A percentile compares a stretch with the other conserved stretches of the same genome.
Evolutionary conservation across 2,888 invertebrate species (phyloP).

Genomic region (Acanthosoma haemorrhoidale): DNA sequence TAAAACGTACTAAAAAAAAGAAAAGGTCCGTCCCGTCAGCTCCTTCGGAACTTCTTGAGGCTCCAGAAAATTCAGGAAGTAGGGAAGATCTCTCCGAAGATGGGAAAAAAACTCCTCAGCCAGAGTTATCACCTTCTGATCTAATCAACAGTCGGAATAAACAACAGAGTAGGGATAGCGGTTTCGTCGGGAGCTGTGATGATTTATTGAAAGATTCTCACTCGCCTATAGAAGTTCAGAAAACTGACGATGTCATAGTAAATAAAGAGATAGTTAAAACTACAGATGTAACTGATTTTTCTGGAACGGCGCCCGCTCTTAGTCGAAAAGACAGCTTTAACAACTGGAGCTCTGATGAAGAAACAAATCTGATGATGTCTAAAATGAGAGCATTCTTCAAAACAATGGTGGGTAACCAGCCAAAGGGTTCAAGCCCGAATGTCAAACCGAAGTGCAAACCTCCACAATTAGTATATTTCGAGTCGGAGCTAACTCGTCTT

Average conservation of each 20-base stretch:
- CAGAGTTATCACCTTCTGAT: constrained; percentile 50
- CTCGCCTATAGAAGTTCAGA: constrained; percentile 19
- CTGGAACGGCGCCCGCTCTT: constrained; percentile 52
- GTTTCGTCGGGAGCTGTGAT: constrained; percentile 83
- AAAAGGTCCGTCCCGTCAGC: constrained; percentile 49
- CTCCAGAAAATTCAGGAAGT: constrained; percentile 36
- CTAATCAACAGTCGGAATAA: constrained; percentile 54
- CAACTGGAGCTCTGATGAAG: constrained; percentile 90
- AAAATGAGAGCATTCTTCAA: constrained; percentile 91
- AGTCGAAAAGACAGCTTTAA: constrained; percentile 85
- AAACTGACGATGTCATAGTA: constrained; percentile 27
- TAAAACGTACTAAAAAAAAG: constrained; percentile 76
- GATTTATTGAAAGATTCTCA: constrained; percentile 64
- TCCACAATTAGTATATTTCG: constrained; percentile 80
- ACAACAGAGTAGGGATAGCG: constrained; percentile 80
- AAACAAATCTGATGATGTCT: constrained; percentile 91
- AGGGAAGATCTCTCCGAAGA: constrained; percentile 51
- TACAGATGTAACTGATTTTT: not conserved
- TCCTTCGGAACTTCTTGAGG: constrained; percentile 41
- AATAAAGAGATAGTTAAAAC: constrained; percentile 29
- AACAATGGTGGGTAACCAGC: constrained; percentile 69
- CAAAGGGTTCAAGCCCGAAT: constrained; percentile 46
- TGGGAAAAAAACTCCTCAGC: constrained; percentile 62
- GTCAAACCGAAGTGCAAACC: constrained; percentile 62
- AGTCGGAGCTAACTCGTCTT: constrained; percentile 78